These are phyloP conservation scores for Nyctibius bracteatus DNA, from an alignment of 2,113 vertebrate genomes.

Conservation along the genomic window DNA sequence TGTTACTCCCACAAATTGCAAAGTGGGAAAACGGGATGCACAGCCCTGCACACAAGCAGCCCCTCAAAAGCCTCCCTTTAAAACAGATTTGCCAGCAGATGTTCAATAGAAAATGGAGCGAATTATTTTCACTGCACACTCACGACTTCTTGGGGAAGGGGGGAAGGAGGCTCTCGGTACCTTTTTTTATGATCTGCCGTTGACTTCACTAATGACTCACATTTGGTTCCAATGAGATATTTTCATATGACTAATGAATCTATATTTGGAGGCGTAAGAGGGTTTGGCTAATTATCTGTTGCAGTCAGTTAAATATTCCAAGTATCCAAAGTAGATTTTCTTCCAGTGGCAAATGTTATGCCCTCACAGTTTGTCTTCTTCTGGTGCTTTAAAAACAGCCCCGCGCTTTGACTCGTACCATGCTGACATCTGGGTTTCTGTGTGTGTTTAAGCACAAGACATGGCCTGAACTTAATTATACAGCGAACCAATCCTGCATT, in stretches of 20 bases:
- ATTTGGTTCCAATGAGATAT: slow-evolving; percentile 61
- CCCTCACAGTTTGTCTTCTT: neutral
- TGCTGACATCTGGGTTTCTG: slow-evolving; percentile 48
- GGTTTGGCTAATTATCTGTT: slow-evolving; percentile 62
- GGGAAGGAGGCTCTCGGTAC: slow-evolving; percentile 5
- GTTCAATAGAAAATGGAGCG: slow-evolving; percentile 25
- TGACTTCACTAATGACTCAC: slow-evolving; percentile 63
- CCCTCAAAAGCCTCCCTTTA: slow-evolving; percentile 4
- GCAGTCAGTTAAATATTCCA: slow-evolving; percentile 52
- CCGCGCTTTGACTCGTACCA: neutral
- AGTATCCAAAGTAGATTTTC: slow-evolving; percentile 36
- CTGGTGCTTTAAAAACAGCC: slow-evolving; percentile 4
- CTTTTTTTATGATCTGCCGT: slow-evolving; percentile 54
- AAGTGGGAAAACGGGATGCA: neutral
- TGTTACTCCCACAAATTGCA: neutral
- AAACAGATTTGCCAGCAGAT: slow-evolving; percentile 42
- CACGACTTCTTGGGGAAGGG: neutral
- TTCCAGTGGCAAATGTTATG: slow-evolving; percentile 24
- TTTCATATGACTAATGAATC: slow-evolving; percentile 61
- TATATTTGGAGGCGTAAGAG: slow-evolving; percentile 53
- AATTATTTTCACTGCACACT: slow-evolving; percentile 1
- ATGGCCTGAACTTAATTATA: slow-evolving; percentile 61
- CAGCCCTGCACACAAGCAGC: neutral
- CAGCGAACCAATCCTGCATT: neutral
- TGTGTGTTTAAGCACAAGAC: slow-evolving; percentile 24